phyloP scores from a whole-genome alignment of 2,888 invertebrate genomes.

The Pegoplata infirma region DNA sequence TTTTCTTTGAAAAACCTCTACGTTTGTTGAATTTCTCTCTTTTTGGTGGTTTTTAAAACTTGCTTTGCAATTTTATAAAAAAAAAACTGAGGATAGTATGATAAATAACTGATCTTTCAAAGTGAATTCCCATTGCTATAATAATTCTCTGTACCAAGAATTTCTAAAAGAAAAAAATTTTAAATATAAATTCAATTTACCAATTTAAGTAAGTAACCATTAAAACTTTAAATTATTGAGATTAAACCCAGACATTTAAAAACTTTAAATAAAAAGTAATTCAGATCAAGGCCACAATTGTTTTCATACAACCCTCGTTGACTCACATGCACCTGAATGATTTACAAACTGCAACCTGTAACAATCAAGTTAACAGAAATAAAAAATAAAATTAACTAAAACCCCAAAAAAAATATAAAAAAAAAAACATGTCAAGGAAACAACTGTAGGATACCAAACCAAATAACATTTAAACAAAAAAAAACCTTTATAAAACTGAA shows the following conservation, averaged over 20 bases:
- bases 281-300: too few relatives aligned
- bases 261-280: too few relatives aligned
- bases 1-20: conserved; percentile 4
- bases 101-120: too few relatives aligned
- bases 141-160: too few relatives aligned
- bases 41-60: too few relatives aligned
- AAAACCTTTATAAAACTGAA: neutral
- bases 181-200: too few relatives aligned
- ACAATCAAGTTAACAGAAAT: conserved; percentile 2
- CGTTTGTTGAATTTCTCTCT: neutral
- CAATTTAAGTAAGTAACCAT: too few relatives aligned
- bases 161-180: too few relatives aligned
- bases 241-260: too few relatives aligned
- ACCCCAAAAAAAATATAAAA: conserved; percentile 16
- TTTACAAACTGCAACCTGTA: neutral
- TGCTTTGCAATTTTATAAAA: neutral
- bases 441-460: neutral
- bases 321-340: neutral
- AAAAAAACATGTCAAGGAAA: conserved; percentile 48
- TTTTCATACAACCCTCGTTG: neutral
- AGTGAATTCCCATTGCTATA: too few relatives aligned
- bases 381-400: neutral
- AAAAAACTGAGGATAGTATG: too few relatives aligned
- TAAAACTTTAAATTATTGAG: too few relatives aligned
- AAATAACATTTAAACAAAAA: conserved; percentile 15